Evolutionary conservation across 2,888 invertebrate genomes (phyloP), one percentile per base, ranked within the genome.

Genomic region (Dromius quadrimaculatus): DNA sequence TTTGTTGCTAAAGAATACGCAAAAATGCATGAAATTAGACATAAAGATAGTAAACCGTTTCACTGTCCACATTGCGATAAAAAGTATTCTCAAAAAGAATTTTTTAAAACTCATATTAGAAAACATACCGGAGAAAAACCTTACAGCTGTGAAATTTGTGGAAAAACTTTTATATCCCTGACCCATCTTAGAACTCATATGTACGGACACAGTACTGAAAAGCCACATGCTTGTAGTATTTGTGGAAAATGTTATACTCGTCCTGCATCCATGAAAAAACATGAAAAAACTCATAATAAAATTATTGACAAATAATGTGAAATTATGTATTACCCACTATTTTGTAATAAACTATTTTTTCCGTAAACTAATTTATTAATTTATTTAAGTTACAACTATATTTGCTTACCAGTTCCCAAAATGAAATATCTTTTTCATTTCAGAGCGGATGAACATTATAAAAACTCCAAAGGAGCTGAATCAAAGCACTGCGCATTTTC

Each of bases 1-100:
- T 88, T 88, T 68, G 85, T 87, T 1, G 87, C 87, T 47, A 82
- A 84, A 19, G 85, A 87, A 0, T 87, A 87, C 68, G 77, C 87
- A 68, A 88, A 87, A 75, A 77, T 85, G 3, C 88, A 88, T 75
- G 79, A 3, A n/a, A 4, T 9, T 2, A 3, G n/a, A 3, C 38
- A 38, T 38, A n/a, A 3, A n/a, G 38, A 11, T n/a, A 11, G n/a
- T 9, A 9, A 11, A 38, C 38, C 38, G 2, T 11, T 8, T 38
- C 2, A 2, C n/a, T 38, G 38, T n/a, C 38, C 38, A 8, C 13
- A 38, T 11, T 38, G 38, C n/a, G 5, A 38, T 2, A 38, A 38
- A 6, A 9, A 11, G n/a, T 38, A n/a, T 38, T 8, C 5, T n/a
- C n/a, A 3, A 6, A 4, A 11, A 38, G n/a, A 3, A n/a, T 38